Percentiles rank a stretch among this genome's conserved stretches.
Conservation (phyloP, 2,888 invertebrate species). For the Lochmaea capreae region DNA sequence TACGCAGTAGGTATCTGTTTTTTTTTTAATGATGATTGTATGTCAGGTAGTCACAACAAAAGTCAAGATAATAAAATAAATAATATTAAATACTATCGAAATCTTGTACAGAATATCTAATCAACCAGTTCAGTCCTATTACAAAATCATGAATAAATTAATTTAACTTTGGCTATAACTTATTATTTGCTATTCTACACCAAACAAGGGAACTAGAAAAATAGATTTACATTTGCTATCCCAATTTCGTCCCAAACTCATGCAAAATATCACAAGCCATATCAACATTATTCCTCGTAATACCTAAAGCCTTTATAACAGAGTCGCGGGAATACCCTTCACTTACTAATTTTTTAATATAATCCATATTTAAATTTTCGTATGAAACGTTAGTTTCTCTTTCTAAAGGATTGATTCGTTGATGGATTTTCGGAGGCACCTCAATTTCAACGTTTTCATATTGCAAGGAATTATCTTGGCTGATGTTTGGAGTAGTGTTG, state of each 20-base stretch:
- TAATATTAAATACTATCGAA: too few species aligned
- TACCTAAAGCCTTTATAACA: conserved; percentile 90
- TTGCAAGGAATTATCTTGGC: conserved; percentile 49
- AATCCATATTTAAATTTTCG: conserved; percentile 91
- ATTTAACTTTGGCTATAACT: too few species aligned
- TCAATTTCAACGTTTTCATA: conserved; percentile 50
- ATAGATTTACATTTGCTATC: conserved; percentile 51
- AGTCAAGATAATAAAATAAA: too few species aligned
- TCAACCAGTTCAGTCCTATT: too few species aligned
- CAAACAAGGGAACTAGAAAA: conserved; percentile 5
- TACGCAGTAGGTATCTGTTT: too few species aligned
- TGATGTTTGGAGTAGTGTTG: conserved; percentile 71
- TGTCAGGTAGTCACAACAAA: too few species aligned
- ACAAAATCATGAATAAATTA: too few species aligned
- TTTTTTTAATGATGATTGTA: too few species aligned
- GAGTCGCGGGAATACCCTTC: conserved; percentile 93
- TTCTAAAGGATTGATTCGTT: conserved; percentile 59
- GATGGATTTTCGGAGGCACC: conserved; percentile 26
- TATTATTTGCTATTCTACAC: conserved; percentile 18
- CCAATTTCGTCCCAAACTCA: conserved; percentile 58
- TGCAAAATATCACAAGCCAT: conserved; percentile 86
- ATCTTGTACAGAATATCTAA: too few species aligned
- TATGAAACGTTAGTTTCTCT: conserved; percentile 70
- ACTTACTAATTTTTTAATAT: conserved; percentile 87
- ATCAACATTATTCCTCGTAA: conserved; percentile 92